Evolutionary conservation across 64 coral and sea anemone genomes (phyloP), one percentile per base, ranked within the genome.

Genomic region (Anthopleura sola): DNA sequence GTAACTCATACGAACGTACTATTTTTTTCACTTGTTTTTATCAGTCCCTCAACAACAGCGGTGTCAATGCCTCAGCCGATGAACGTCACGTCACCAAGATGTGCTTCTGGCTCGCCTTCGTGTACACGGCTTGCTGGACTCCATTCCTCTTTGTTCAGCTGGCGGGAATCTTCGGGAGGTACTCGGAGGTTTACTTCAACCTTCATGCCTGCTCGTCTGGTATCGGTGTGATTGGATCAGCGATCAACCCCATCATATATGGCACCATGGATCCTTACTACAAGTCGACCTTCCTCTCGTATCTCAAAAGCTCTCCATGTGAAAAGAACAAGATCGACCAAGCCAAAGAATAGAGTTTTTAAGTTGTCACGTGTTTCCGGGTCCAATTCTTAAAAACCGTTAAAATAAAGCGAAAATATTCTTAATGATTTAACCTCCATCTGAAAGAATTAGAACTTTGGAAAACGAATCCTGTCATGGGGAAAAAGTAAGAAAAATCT

Each of bases 101-200:
- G 23, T 90, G 97, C 28, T 83, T 92, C 55, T 86, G 90, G 80
- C 51, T 99, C 8, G 93, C 97, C 11, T 78, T 81, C 37, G 90
- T 95, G 28, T 99, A 99, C 60, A 94, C 97, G 0, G 86, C 88
- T 12, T 99, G 84, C 54, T 99, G 97, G 97, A 94, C 92, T 24
- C 97, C 93, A 29, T 99, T 99, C 48, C 75, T 99, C 39, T 75
- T 99, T 5, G 93, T 99, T 5, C 93, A 99, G 87, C 80, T 99
- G 21, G 75, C 86, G 9, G 97, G 93, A 37, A 62, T 99, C 16
- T 95, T 99, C 46, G 93, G 89, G 19, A 84, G 77, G 17, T 99
- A 99, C 90, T 83, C 92, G 0, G 97, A 99, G 80, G 32, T 99
- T 5, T 82, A 94, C 40, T 99, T 99, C 85, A 99, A 99, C 64